Percentiles rank a stretch among this genome's conserved stretches.
phyloP scores from a whole-genome alignment of 2,113 vertebrate species.

The Engystomops pustulosus region DNA sequence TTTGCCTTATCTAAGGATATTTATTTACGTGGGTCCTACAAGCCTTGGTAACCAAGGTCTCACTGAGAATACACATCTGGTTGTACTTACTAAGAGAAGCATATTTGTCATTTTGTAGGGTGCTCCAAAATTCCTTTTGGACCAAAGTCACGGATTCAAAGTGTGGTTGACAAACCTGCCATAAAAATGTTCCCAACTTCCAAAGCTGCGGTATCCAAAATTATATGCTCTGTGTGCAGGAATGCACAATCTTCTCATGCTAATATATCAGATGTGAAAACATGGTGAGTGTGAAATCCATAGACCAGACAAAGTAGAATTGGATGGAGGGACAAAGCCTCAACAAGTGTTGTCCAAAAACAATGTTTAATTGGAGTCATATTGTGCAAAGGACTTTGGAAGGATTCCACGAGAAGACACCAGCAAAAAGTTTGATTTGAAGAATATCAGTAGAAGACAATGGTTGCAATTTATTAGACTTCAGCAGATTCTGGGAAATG shows the following conservation, averaged over 20 bases:
- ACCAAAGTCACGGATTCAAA: slow-evolving; percentile 30
- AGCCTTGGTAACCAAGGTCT: neutral
- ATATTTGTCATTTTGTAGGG: slow-evolving; percentile 45
- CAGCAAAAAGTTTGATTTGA: neutral
- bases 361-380: neutral
- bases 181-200: slow-evolving; percentile 45
- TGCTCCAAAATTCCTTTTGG: slow-evolving; percentile 23
- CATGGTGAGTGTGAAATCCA: slow-evolving; percentile 33
- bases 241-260: neutral
- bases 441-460: neutral
- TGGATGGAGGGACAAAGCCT: neutral
- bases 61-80: slow-evolving; percentile 33
- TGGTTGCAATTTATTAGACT: neutral
- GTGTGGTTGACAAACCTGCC: slow-evolving; percentile 10
- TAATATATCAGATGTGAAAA: slow-evolving; percentile 10
- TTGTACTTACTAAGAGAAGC: slow-evolving; percentile 20
- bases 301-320: slow-evolving; percentile 16
- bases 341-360: neutral
- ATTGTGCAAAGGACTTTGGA: neutral
- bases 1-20: too few relatives aligned
- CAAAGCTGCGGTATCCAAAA: slow-evolving; percentile 12
- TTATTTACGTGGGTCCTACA: neutral
- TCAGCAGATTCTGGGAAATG: neutral
- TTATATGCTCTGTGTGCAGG: slow-evolving; percentile 26
- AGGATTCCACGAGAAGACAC: neutral